Evolutionary conservation across 2,888 invertebrate genomes (phyloP), one percentile per base, ranked within the genome.

Genomic region (Dryobota labecula): DNA sequence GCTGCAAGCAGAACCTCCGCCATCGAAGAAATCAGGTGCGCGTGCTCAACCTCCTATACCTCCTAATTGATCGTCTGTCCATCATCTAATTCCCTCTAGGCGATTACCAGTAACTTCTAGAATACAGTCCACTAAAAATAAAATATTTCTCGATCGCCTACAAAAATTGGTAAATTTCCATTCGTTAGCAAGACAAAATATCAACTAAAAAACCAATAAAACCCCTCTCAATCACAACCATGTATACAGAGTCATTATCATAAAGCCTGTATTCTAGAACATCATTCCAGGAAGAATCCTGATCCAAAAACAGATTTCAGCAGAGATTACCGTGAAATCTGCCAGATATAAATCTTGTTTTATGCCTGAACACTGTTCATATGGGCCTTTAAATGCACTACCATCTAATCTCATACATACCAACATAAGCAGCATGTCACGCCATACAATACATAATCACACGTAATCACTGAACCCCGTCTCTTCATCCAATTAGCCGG

Each of bases 401-500:
- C 57, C 56, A 36, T 27, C n/a, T 62, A 75, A 78, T 75, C 53
- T 54, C 60, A 49, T 45, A 57, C 47, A 76, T 47, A 75, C 43
- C 53, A 24, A 56, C 63, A 61, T 11, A 45, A 45, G 54, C 45
- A 73, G 45, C 65, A 56, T 64, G 66, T 53, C 54, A 49, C 58
- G 30, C 54, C 54, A 63, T 63, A 80, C 66, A 77, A 76, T 69
- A 81, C 54, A 64, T 81, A 79, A 81, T 83, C 71, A 68, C 58
- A 67, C 63, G 71, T 80, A 79, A 79, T 78, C 73, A 78, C 71
- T 71, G 61, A 76, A 80, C 71, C 70, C 70, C 60, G 61, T 70
- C 78, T 78, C 75, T 69, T 71, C 78, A 68, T 78, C 78, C 75
- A 84, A 84, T 84, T 85, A 85, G 79, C 75, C 67, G 43, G 45